Evolutionary conservation across 2,797 vertebrate species (phyloP).

Genomic region (Varecia variegata): DNA sequence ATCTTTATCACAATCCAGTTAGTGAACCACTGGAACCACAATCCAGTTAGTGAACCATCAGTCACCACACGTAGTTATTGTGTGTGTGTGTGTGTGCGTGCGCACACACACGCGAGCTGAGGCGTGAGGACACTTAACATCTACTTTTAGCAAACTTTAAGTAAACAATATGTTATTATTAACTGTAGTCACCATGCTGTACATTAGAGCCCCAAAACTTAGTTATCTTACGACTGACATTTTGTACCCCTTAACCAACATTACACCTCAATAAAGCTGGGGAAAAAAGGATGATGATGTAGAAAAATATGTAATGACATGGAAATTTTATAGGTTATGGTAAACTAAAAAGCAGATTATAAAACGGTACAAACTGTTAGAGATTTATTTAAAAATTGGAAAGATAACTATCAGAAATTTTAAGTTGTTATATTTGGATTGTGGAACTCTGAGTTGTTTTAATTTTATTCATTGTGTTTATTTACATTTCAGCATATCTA

Average conservation of each 20-base stretch:
- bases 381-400: background rate
- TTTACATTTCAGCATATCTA: background rate
- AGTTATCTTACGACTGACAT: background rate
- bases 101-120: too few species aligned
- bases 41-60: background rate
- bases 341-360: background rate
- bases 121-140: background rate
- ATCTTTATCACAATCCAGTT: background rate
- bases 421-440: background rate
- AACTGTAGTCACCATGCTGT: background rate
- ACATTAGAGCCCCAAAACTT: background rate
- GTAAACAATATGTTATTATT: background rate
- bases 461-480: background rate
- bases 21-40: background rate
- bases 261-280: background rate
- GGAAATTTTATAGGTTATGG: background rate
- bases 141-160: background rate
- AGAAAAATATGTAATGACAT: background rate
- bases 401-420: background rate
- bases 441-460: background rate
- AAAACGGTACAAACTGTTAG: background rate
- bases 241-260: background rate
- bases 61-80: too few species aligned
- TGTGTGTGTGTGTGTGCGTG: background rate
- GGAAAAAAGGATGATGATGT: background rate